Base-by-base conservation (phyloP, 2,113 vertebrate species). In the Cebidichthys violaceus region DNA sequence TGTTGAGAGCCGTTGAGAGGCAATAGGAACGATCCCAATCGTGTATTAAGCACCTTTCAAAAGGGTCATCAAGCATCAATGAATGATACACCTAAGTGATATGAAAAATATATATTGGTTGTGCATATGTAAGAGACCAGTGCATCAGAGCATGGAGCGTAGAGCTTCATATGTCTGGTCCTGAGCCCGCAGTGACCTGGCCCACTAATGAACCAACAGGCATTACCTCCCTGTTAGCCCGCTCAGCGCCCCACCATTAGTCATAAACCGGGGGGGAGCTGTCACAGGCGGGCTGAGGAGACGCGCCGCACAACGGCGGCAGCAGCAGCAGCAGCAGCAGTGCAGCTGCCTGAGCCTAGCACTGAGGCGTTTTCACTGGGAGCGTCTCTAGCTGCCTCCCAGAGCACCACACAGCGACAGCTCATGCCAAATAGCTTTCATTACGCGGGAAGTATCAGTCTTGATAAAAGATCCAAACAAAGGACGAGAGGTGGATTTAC, bases 391-490 rank as follows among this genome's bases (percentile, higher is more conserved):
- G 83, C 88, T 75, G 74, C 84, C 79, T 90, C 87, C 87, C 89
- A 84, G 83, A 82, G 85, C 60, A 15, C 84, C 78, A 76, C 83
- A 74, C 52, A 55, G 82, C 37, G 81, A 85, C 91, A 86, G 90
- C 88, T 80, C 81, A 87, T 87, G 87, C 89, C 91, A 94, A 92
- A 92, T 90, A 82, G 90, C 87, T 93, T 91, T 91, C 90, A 93
- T 90, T 91, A 93, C 86, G 73, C 2, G 67, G 84, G 86, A 86
- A 86, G 85, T 75, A 93, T 90, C 87, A 81, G 86, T 90, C 88
- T 91, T 92, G 88, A 94, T 92, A 89, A 93, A 92, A 92, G 90
- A 93, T 87, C 90, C 87, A 91, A 93, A 93, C 90, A 92, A 89
- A 88, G 82, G 79, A 79, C 66, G 77, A 80, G 84, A 86, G 73